phyloP scores from a whole-genome alignment of 2,113 vertebrate species.

The Trachemys scripta region DNA sequence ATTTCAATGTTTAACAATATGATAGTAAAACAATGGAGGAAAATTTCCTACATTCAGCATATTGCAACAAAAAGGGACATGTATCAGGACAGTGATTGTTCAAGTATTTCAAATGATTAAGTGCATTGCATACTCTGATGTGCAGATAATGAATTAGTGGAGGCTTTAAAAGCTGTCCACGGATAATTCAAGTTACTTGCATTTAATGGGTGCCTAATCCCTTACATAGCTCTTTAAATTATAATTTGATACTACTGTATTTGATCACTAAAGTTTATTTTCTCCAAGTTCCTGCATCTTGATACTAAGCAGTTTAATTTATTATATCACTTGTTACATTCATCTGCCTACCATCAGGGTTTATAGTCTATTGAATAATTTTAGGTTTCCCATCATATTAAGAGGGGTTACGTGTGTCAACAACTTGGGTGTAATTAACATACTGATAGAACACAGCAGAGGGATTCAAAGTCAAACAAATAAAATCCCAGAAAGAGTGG shows the following conservation, averaged over 20 bases:
- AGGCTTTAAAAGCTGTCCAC: neutral
- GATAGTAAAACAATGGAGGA: neutral
- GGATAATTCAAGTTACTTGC: neutral
- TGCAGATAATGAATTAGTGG: neutral
- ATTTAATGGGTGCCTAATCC: neutral
- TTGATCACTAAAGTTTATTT: conserved; percentile 11
- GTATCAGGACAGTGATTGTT: neutral
- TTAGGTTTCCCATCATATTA: neutral
- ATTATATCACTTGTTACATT: neutral
- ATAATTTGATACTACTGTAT: neutral
- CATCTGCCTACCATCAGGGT: neutral
- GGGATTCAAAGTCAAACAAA: neutral
- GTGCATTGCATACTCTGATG: neutral
- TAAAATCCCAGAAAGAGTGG: neutral
- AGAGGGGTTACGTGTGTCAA: neutral
- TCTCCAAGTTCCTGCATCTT: neutral
- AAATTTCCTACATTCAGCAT: neutral
- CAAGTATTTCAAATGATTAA: neutral
- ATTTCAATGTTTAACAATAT: neutral
- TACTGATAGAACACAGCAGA: neutral
- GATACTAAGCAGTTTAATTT: neutral
- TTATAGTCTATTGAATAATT: neutral
- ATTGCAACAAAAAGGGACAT: neutral
- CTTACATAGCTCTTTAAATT: neutral
- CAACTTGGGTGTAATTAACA: neutral